phyloP scores from a whole-genome alignment of 2,888 invertebrate species.

The Torymus texanus region DNA sequence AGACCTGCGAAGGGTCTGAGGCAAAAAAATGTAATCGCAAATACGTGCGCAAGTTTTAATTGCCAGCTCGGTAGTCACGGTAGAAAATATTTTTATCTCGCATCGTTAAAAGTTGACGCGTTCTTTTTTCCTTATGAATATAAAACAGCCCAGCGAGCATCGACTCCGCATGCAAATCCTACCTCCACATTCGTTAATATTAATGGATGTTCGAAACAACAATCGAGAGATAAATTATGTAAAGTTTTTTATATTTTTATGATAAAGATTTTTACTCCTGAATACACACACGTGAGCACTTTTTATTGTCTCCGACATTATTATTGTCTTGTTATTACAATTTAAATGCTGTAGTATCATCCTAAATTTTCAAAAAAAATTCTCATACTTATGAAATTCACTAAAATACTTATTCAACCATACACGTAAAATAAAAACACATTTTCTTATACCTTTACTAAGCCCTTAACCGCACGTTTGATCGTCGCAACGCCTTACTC shows the following conservation, averaged over 20 bases:
- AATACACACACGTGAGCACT: no score
- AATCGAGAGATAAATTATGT: constrained; percentile 29
- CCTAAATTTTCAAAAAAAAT: no score
- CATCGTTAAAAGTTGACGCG: constrained; percentile 30
- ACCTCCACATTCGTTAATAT: constrained; percentile 19
- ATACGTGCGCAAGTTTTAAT: constrained; percentile 20
- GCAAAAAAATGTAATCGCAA: constrained; percentile 13
- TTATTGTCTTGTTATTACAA: no score
- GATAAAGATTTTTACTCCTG: no score
- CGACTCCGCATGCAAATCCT: neutral
- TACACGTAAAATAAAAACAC: no score
- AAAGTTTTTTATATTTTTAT: neutral
- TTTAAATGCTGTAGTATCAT: no score
- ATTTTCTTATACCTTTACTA: neutral
- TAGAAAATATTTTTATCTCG: constrained; percentile 16
- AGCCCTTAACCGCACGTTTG: neutral
- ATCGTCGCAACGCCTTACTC: constrained; percentile 8
- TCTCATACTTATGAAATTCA: no score
- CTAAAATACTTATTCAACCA: no score
- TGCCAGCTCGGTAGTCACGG: neutral
- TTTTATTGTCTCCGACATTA: no score
- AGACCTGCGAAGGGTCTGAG: no score
- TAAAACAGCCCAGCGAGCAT: constrained; percentile 9
- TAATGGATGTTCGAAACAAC: constrained; percentile 12
- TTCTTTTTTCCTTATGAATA: constrained; percentile 36